Percentiles rank a stretch among this genome's conserved stretches.
Conservation (phyloP, 2,888 invertebrate genomes). For the Plemyria rubiginata region DNA sequence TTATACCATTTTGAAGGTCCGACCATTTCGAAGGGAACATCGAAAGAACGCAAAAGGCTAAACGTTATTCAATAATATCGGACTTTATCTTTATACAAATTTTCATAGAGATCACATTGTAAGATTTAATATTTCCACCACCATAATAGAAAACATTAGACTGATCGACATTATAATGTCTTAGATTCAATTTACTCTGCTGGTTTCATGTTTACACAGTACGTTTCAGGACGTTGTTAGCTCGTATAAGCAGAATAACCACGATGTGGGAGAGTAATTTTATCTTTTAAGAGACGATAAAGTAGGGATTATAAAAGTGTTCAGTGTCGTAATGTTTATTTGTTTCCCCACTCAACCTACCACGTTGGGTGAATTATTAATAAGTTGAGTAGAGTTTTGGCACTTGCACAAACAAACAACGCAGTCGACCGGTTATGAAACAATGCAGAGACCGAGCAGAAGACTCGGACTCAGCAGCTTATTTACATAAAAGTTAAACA, state of each 20-base stretch:
- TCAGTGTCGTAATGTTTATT: slow-evolving; percentile 26
- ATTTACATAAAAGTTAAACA: slow-evolving; percentile 34
- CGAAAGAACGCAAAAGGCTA: no score
- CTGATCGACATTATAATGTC: slow-evolving; percentile 39
- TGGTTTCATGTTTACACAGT: slow-evolving; percentile 33
- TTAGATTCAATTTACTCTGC: slow-evolving; percentile 40
- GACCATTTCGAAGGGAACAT: no score
- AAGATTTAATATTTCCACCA: no score
- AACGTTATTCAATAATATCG: no score
- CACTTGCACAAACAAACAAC: slow-evolving; percentile 28
- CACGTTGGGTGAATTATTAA: slow-evolving; percentile 27
- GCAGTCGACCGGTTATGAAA: slow-evolving; percentile 27
- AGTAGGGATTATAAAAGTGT: slow-evolving; percentile 28
- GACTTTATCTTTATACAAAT: no score
- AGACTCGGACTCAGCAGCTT: slow-evolving; percentile 16
- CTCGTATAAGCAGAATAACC: slow-evolving; percentile 25
- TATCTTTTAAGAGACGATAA: slow-evolving; percentile 27
- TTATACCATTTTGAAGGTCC: no score
- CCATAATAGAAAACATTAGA: no score
- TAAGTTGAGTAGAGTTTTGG: slow-evolving; percentile 24
- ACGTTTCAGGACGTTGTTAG: slow-evolving; percentile 23
- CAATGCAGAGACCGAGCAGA: slow-evolving; percentile 17
- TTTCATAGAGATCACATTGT: no score
- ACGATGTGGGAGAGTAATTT: slow-evolving; percentile 19
- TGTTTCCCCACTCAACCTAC: slow-evolving; percentile 21